A percentile compares a stretch with the other conserved stretches of the same genome.
Conservation (phyloP, 30 jellyfish, hydroid and myxozoan species). For the Catostylus mosaicus region DNA sequence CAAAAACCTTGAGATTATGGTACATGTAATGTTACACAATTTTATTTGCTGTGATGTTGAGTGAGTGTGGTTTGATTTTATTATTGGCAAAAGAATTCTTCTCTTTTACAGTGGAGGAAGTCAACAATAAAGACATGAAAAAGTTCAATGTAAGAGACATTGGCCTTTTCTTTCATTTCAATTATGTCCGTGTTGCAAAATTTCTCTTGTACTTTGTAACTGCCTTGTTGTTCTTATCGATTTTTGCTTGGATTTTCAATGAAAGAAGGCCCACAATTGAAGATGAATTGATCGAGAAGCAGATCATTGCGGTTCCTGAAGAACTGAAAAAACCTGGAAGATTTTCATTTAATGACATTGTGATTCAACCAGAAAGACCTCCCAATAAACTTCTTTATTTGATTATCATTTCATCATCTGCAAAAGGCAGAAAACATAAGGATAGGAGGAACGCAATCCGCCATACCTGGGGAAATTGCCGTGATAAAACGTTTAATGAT, state of each 20-base stretch:
- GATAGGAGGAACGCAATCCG: constrained; percentile 71
- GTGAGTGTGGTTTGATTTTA: too few relatives aligned
- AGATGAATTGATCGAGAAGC: background rate
- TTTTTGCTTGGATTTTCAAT: background rate
- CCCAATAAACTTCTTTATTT: constrained; percentile 23
- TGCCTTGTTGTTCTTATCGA: background rate
- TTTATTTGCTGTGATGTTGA: too few relatives aligned
- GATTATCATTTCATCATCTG: constrained; percentile 37
- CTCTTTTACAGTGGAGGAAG: background rate
- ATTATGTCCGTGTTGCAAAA: background rate
- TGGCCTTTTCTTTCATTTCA: background rate
- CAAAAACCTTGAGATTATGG: too few relatives aligned
- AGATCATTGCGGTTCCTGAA: background rate
- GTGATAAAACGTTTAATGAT: background rate
- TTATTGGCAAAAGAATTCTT: too few relatives aligned
- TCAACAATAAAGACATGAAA: background rate
- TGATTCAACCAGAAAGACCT: constrained; percentile 9
- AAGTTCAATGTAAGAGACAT: background rate
- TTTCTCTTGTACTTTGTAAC: background rate
- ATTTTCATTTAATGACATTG: constrained; percentile 23
- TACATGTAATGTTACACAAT: too few relatives aligned
- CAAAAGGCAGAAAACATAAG: constrained; percentile 15
- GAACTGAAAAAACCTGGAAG: constrained; percentile 11
- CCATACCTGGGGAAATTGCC: constrained; percentile 73
- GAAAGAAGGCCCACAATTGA: background rate